phyloP scores from a whole-genome alignment of 1,140 invertebrate genomes.

The Palaemon carinicauda region DNA sequence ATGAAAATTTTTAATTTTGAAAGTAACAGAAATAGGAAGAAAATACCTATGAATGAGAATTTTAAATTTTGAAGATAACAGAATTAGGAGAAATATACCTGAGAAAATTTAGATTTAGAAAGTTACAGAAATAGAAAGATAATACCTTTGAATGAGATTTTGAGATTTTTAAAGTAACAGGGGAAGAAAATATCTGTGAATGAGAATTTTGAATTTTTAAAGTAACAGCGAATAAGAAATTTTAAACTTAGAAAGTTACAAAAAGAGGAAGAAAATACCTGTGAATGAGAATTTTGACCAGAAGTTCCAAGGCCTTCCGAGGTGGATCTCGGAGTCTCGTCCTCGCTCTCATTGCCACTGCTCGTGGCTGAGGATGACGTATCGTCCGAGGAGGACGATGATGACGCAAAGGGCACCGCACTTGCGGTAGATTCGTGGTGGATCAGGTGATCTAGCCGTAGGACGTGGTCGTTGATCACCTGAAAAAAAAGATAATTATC shows the following conservation, averaged over 20 bases:
- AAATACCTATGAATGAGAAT: too few relatives aligned
- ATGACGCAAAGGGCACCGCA: not conserved
- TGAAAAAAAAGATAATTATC: not conserved
- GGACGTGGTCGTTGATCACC: constrained; percentile 50
- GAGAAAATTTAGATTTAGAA: too few relatives aligned
- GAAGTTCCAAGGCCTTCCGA: not conserved
- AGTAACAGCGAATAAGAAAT: too few relatives aligned
- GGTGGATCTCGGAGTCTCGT: constrained; percentile 25
- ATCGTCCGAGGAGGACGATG: not conserved
- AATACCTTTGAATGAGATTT: too few relatives aligned
- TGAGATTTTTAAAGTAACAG: too few relatives aligned
- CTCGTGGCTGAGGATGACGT: constrained; percentile 38
- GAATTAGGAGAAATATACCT: too few relatives aligned
- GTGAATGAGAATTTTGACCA: too few relatives aligned
- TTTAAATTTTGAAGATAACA: too few relatives aligned
- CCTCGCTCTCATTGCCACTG: constrained; percentile 50
- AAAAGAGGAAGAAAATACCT: too few relatives aligned
- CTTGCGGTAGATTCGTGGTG: not conserved
- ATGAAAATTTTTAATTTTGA: too few relatives aligned
- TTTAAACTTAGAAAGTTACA: not conserved
- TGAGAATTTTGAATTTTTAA: too few relatives aligned
- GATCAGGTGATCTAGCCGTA: constrained; percentile 37
- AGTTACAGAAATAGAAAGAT: not conserved
- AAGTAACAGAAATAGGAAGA: not conserved
- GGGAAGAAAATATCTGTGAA: too few relatives aligned